Evolutionary conservation across 2,797 vertebrate species (phyloP), one percentile per base, ranked within the genome.

Genomic region (Rhynchotus rufescens): DNA sequence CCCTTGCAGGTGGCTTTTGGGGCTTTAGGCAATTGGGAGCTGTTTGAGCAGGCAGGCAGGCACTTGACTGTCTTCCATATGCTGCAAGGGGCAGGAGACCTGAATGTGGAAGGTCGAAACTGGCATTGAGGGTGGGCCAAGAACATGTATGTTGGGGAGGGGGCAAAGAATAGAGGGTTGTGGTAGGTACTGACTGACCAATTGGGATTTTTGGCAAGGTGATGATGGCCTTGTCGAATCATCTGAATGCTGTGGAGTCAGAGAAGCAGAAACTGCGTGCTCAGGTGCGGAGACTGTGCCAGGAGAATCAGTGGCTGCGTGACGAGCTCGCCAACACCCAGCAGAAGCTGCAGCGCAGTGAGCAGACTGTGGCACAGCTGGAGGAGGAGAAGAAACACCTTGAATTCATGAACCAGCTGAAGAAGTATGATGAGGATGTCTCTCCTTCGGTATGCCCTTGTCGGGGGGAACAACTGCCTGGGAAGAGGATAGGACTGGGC

Each of bases 331-430:
- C 99, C 19, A 99, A 99, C 96, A 99, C 99, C 28, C 99, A 99
- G 97, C 99, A 99, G 97, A 99, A 99, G 96, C 98, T 99, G 68
- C 99, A 99, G 97, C 99, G 98, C 88, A 99, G 99, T 6, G 99
- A 99, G 49, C 99, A 99, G 96, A 99, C 96, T 0, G 99, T 99
- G 95, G 99, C 99, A n/a, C 99, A 99, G 95, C 98, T 99, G 66
- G 99, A 99, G 97, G 99, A 99, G 96, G 99, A 99, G 96, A 99
- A 99, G 97, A 99, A 99, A 72, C 99, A 99, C 92, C 98, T 99
- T 82, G 99, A 99, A 97, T 99, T 99, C 96, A 98, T 99, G 98
- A 99, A 99, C 94, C 99, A 99, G 98, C 98, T 99, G 67, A 99
- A 99, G 96, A 99, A 99, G 85, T 99, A 99, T 0, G 99, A 99